A percentile compares a stretch with the other conserved stretches of the same genome.
phyloP scores from a whole-genome alignment of 2,797 vertebrate species.

The Anabacerthia variegaticeps region DNA sequence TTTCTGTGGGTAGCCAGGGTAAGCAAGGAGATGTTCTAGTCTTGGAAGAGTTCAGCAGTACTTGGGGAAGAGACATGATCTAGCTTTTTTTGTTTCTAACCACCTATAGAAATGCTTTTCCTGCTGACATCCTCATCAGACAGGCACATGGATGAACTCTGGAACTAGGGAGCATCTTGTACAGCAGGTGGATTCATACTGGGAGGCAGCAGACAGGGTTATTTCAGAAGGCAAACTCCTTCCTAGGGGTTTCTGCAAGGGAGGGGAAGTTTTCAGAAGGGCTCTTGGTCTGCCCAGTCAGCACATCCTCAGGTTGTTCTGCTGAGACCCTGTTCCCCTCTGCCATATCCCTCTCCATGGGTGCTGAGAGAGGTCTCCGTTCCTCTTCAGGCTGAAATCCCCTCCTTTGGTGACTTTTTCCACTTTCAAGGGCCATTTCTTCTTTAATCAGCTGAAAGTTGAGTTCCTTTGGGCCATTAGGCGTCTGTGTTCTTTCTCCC shows the following conservation, averaged over 20 bases:
- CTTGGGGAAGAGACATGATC: neutral
- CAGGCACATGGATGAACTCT: fast-evolving
- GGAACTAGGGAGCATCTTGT: neutral
- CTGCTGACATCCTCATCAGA: neutral
- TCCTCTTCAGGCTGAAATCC: neutral
- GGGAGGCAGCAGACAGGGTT: neutral
- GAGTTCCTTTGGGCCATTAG: neutral
- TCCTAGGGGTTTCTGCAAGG: neutral
- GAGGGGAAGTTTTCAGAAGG: neutral
- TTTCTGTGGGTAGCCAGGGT: neutral
- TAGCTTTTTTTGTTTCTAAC: neutral
- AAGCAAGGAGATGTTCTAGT: neutral
- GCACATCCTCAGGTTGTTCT: neutral
- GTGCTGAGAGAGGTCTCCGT: neutral
- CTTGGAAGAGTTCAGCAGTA: neutral
- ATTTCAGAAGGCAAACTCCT: neutral
- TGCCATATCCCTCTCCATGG: neutral
- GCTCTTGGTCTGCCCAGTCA: neutral
- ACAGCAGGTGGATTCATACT: neutral
- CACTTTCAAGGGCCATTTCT: neutral
- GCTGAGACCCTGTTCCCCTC: neutral
- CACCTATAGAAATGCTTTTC: neutral
- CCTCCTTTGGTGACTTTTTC: neutral
- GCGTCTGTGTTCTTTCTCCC: conserved; percentile 19
- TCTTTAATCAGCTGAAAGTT: conserved; percentile 5